These are phyloP conservation scores for Emmelina monodactyla DNA, from an alignment of 2,888 invertebrate genomes.

Conservation along the genomic window DNA sequence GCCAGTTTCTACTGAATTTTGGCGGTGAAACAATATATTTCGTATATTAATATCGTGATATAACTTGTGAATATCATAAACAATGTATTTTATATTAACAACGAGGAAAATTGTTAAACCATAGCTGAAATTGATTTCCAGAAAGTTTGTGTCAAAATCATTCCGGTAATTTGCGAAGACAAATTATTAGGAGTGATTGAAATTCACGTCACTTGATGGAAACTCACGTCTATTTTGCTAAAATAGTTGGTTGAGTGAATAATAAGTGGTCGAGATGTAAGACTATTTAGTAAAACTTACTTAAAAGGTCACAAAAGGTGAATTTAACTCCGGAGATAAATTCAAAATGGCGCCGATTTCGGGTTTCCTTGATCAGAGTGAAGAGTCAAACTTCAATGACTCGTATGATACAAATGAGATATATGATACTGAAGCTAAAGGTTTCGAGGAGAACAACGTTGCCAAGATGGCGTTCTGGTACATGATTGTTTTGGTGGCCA, in stretches of 20 bases:
- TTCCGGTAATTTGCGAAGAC: conserved; percentile 33
- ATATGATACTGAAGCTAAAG: no score
- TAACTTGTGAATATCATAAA: not conserved
- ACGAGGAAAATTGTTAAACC: not conserved
- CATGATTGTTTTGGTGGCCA: conserved; percentile 31
- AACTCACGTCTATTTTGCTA: no score
- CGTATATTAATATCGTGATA: not conserved
- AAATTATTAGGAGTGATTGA: conserved; percentile 31
- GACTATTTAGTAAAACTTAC: no score
- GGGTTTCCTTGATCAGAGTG: no score
- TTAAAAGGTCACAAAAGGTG: no score
- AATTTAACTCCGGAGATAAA: conserved; percentile 2
- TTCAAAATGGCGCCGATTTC: conserved; percentile 40
- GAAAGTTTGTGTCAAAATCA: no score
- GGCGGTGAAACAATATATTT: not conserved
- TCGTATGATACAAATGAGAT: conserved; percentile 19
- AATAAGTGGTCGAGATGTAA: no score
- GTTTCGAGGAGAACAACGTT: no score
- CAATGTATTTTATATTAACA: not conserved
- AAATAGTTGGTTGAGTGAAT: no score
- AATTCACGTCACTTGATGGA: no score
- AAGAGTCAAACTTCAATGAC: conserved; percentile 16
- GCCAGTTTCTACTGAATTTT: not conserved
- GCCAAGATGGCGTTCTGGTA: conserved; percentile 46
- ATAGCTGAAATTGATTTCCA: not conserved